These are phyloP conservation scores for Coendou prehensilis DNA, from an alignment of 2,797 vertebrate species.

Conservation along the genomic window DNA sequence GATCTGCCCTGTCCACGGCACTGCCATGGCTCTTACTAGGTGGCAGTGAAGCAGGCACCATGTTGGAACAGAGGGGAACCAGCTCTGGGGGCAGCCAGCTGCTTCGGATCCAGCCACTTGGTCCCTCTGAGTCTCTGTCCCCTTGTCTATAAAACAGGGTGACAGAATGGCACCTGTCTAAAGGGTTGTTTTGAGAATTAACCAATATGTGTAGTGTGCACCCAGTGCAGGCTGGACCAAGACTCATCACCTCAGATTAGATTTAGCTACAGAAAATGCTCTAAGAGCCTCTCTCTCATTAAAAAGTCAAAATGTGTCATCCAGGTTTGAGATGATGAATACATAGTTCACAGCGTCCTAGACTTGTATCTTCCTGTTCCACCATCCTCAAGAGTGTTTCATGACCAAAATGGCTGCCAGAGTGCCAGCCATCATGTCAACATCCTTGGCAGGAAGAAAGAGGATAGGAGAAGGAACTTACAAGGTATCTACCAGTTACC, in stretches of 20 bases:
- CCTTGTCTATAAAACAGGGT: background rate
- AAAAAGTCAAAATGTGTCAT: background rate
- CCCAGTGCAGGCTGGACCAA: background rate
- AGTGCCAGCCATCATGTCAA: background rate
- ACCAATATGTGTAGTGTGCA: background rate
- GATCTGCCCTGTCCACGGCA: too few relatives aligned
- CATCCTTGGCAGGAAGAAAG: background rate
- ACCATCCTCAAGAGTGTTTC: background rate
- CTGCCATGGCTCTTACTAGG: background rate
- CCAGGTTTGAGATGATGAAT: background rate
- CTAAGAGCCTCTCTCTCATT: background rate
- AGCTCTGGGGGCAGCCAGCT: background rate
- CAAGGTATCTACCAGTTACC: background rate
- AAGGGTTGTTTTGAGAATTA: background rate
- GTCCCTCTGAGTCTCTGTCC: background rate
- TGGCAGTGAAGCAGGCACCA: background rate
- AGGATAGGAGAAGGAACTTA: background rate
- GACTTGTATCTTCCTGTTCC: background rate
- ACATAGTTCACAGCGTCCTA: background rate
- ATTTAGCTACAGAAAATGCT: background rate
- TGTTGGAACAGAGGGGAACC: fast-evolving
- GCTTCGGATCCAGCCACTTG: background rate
- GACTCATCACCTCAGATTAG: background rate
- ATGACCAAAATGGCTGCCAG: background rate
- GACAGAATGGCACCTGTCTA: background rate